Evolutionary conservation across 2,888 invertebrate genomes (phyloP).

Genomic region (Leptothorax acervorum): DNA sequence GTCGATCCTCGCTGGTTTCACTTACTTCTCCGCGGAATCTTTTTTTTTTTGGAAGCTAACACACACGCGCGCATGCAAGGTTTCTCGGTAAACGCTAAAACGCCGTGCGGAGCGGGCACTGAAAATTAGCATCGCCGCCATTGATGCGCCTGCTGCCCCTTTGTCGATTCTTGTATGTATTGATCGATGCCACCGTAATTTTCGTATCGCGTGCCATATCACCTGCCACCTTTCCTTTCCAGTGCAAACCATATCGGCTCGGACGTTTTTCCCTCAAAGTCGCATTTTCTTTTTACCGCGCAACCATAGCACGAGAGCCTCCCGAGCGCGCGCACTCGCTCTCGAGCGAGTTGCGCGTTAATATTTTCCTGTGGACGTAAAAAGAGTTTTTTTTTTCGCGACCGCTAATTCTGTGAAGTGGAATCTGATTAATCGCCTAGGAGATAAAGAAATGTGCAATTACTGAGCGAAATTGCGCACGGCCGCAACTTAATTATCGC

Average conservation of each 20-base stretch:
- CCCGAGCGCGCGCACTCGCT: background rate
- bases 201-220: slow-evolving; percentile 75
- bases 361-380: slow-evolving; percentile 38
- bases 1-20: slow-evolving; percentile 41
- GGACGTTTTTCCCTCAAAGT: slow-evolving; percentile 69
- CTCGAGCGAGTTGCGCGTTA: slow-evolving; percentile 28
- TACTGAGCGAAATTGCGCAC: slow-evolving; percentile 33
- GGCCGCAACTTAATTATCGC: slow-evolving; percentile 26
- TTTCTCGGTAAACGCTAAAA: slow-evolving; percentile 35
- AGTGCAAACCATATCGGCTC: slow-evolving; percentile 69
- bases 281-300: slow-evolving; percentile 54
- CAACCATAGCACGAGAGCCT: background rate
- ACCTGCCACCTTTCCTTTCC: slow-evolving; percentile 69
- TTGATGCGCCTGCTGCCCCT: slow-evolving; percentile 68
- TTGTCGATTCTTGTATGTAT: slow-evolving; percentile 71
- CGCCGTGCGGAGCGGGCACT: slow-evolving; percentile 39
- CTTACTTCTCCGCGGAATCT: slow-evolving; percentile 46
- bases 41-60: slow-evolving; percentile 9
- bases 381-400: slow-evolving; percentile 28
- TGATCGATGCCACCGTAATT: slow-evolving; percentile 74
- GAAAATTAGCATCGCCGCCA: slow-evolving; percentile 59
- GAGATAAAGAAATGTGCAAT: slow-evolving; percentile 43
- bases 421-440: slow-evolving; percentile 40
- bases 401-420: slow-evolving; percentile 33
- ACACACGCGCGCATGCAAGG: slow-evolving; percentile 18